Conservation (phyloP, 2,113 vertebrate species). For the Glaucidium brasilianum region DNA sequence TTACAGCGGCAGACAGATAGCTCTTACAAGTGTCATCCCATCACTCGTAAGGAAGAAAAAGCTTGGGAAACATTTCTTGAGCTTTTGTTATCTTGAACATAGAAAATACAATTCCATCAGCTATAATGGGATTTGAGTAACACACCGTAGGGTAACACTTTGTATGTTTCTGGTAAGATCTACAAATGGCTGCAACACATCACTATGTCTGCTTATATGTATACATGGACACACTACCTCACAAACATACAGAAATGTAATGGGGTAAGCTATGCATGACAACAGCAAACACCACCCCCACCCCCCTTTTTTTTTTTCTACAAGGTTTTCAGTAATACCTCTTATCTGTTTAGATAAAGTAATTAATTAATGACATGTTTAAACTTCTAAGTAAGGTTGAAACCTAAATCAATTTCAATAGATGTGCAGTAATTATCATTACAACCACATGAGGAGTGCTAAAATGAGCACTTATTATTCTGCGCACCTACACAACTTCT, state of each 20-base stretch:
- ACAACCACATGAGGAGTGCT: neutral
- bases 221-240: neutral
- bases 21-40: neutral
- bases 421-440: conserved; percentile 25
- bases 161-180: neutral
- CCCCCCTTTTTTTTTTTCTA: neutral
- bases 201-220: neutral
- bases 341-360: conserved; percentile 24
- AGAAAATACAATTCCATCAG: neutral
- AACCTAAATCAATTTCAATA: conserved; percentile 41
- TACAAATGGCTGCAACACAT: neutral
- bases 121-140: neutral
- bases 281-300: neutral
- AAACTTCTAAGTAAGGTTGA: conserved; percentile 33
- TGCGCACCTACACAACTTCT: conserved; percentile 39
- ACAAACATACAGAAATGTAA: neutral
- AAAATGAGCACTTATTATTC: conserved; percentile 51
- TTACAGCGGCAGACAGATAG: neutral
- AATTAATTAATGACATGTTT: conserved; percentile 37
- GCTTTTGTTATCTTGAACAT: neutral
- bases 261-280: neutral
- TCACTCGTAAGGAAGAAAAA: neutral
- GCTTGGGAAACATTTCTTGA: neutral
- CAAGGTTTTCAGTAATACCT: neutral
- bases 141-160: neutral